Base-by-base conservation (phyloP, 30 jellyfish, hydroid and myxozoan species). In the Rhopilema esculentum region DNA sequence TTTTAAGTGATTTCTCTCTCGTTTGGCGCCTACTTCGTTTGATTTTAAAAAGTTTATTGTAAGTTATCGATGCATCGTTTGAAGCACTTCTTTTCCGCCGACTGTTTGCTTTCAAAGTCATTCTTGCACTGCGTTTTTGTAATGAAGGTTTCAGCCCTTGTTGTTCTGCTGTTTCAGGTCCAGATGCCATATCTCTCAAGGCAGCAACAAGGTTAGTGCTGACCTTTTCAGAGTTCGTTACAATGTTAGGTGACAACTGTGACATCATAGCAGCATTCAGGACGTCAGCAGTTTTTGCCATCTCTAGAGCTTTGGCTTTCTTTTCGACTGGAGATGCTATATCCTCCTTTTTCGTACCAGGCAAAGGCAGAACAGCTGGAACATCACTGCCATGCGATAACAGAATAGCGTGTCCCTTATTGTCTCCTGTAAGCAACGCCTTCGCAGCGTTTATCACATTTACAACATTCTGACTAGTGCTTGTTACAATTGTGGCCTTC, bases 141-240 rank as follows among this genome's bases (percentile, higher is more conserved):
- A 80, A 82, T 23, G 91, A 71, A 23, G 91, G 66, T 32, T 75
- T 52, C 32, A 88, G 29, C 84, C 78, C 89, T 27, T 75, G 71
- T 76, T 27, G 74, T 62, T 26, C 72, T 16, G 88, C 52, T 16
- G 80, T 75, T 24, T 79, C 91, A 24, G 91, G 87, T 27, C 91
- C 91, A 29, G 88, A 62, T 31, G 80, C 91, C 96, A 88, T 88
- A 31, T 80, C 90, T 72, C 74, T 73, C 62, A 88, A 63, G 27
- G 96, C 96, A 22, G 96, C 96, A 8, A 88, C 77, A n/a, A 88
- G 85, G 61, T 80, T 85, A 24, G 85, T 71, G 66, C 91, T 73
- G 28, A 82, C 80, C 72, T 80, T 79, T 30, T 63, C 86, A 8
- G 91, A 53, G n/a, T 76, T 25, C 1, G 96, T 61, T 62, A 57